Base-by-base conservation (phyloP, 2,113 vertebrate genomes). In the Parus major region DNA sequence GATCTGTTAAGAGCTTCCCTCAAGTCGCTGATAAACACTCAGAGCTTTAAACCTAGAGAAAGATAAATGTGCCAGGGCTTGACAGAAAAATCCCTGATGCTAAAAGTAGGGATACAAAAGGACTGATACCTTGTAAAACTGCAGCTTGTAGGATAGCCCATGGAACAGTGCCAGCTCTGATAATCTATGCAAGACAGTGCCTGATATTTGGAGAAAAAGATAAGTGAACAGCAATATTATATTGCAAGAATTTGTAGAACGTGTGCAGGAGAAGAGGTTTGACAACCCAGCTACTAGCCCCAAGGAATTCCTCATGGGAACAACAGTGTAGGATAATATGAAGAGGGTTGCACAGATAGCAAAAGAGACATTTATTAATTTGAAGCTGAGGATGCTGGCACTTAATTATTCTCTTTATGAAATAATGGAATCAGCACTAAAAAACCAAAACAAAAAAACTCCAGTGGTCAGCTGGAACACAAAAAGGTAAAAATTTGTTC, bases 291-390 rank as follows among this genome's bases (percentile, higher is more conserved):
- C 27, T 85, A 3, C 57, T 71, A 85, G 41, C 27, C 52, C 36
- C 0, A 1, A 47, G 78, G 82, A 75, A 68, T 85, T 92, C 82
- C 49, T 80, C 7, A 3, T 47, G 59, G 49, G 24, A 76, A 14
- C 2, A 39, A 0, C 7, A 8, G 44, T 0, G 1, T 14, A 71
- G 42, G 15, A 65, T 31, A 78, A 50, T 23, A 33, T 29, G 33
- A 78, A 39, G 20, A 84, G 35, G 57, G 18, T n/a, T 90, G 42
- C 29, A 56, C 36, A 49, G 36, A 59, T 13, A 63, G 50, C 10
- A 59, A 31, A 52, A 61, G 16, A 33, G 27, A 7, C 2, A 5
- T 33, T 64, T 78, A 61, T 87, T 81, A 33, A 57, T 73, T 81
- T 72, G 61, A 80, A 64, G 4, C 22, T 69, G 47, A 80, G 23